These are phyloP conservation scores for Himalopsyche phryganea DNA, from an alignment of 1,140 invertebrate species.

Conservation along the genomic window DNA sequence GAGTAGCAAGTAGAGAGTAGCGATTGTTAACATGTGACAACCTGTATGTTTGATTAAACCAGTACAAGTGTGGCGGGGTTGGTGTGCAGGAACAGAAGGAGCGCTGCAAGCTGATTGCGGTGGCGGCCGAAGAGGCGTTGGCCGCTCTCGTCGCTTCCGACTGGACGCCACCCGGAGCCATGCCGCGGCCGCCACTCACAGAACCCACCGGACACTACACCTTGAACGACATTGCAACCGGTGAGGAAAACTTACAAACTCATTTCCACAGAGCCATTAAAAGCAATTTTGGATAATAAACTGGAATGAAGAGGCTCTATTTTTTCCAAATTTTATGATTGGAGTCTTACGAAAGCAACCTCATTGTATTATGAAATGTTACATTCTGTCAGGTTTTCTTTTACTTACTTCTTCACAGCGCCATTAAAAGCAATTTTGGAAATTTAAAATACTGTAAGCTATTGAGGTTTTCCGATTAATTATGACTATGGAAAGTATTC, in stretches of 20 bases:
- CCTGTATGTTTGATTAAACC: neutral
- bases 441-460: too few species aligned
- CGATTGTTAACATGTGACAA: neutral
- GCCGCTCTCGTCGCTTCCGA: slow-evolving; percentile 22
- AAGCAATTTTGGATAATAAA: too few species aligned
- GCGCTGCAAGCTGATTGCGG: slow-evolving; percentile 41
- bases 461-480: too few species aligned
- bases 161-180: slow-evolving; percentile 10
- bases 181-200: slow-evolving; percentile 6
- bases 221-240: slow-evolving; percentile 28
- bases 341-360: too few species aligned
- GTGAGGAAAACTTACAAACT: neutral
- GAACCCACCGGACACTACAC: slow-evolving; percentile 15
- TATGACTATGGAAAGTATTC: too few species aligned
- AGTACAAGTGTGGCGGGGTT: slow-evolving; percentile 14
- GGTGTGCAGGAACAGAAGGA: slow-evolving; percentile 38
- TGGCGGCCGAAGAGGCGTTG: slow-evolving; percentile 44
- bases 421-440: too few species aligned
- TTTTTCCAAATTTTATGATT: too few species aligned
- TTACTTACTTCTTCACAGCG: too few species aligned
- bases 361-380: too few species aligned
- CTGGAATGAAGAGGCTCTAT: too few species aligned
- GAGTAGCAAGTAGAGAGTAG: neutral
- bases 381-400: too few species aligned
- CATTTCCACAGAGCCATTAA: too few species aligned